phyloP scores from a whole-genome alignment of 1,140 invertebrate genomes.

The Latrodectus geometricus region DNA sequence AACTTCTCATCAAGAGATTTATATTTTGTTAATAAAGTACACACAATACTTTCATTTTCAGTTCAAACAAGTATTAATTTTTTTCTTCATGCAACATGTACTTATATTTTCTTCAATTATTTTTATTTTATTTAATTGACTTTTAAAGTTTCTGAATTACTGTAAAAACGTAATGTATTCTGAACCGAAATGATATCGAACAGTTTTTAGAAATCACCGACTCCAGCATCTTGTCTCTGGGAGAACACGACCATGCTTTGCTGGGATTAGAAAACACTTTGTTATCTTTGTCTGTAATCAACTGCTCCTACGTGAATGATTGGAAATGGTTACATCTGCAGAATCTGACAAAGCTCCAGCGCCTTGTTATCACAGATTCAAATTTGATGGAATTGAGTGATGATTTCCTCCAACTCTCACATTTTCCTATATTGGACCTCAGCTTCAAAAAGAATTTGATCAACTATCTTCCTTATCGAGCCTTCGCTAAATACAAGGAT shows the following conservation, averaged over 20 bases:
- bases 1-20: no score
- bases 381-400: not conserved
- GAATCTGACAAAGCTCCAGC: not conserved
- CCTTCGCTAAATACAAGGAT: not conserved
- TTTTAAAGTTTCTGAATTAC: no score
- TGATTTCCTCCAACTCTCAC: not conserved
- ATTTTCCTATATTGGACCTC: not conserved
- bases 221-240: slow-evolving; percentile 7
- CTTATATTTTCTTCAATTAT: no score
- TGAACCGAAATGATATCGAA: no score
- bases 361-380: not conserved
- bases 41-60: no score
- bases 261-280: not conserved
- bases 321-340: slow-evolving; percentile 11
- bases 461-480: not conserved
- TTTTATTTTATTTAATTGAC: no score
- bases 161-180: no score
- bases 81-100: no score
- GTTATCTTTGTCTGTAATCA: not conserved
- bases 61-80: no score
- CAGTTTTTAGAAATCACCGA: not conserved
- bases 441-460: not conserved
- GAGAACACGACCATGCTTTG: not conserved
- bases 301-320: slow-evolving; percentile 1
- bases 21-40: no score